Percentiles rank a stretch among this genome's conserved stretches.
Evolutionary conservation across 2,113 vertebrate species (phyloP).

Genomic region (Leptodactylus fuscus): DNA sequence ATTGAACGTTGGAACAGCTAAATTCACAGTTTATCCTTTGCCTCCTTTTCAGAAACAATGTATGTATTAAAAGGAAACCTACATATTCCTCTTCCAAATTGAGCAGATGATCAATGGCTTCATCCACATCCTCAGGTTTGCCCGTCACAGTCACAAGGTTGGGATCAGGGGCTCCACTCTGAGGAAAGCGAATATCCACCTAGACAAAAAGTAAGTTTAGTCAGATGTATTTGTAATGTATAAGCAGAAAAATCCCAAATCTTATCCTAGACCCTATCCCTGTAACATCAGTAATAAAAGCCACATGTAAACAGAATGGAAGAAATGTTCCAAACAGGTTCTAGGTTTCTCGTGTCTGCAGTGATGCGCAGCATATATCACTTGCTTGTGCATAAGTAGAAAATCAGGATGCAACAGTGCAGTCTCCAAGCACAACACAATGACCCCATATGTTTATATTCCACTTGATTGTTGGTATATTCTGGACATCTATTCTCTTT

Average conservation of each 20-base stretch:
- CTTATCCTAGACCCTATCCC: background rate
- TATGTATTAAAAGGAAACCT: constrained; percentile 65
- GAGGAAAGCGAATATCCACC: constrained; percentile 98
- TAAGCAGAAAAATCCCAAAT: background rate
- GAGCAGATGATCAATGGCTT: constrained; percentile 96
- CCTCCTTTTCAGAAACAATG: background rate
- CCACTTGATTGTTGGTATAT: too few species aligned
- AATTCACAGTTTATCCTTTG: too few species aligned
- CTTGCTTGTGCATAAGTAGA: too few species aligned
- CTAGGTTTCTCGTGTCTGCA: too few species aligned
- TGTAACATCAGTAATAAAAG: background rate
- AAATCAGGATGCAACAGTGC: too few species aligned
- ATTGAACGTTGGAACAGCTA: too few species aligned
- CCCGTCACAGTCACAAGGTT: constrained; percentile 94
- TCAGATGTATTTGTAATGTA: background rate
- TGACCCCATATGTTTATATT: too few species aligned
- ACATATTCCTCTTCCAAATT: constrained; percentile 98
- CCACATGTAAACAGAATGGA: too few species aligned
- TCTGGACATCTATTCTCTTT: too few species aligned
- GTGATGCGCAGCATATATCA: too few species aligned
- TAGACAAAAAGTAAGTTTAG: constrained; percentile 60
- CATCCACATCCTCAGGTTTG: constrained; percentile 94
- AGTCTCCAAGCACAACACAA: too few species aligned
- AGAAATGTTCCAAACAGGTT: too few species aligned
- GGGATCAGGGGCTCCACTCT: constrained; percentile 90